These are phyloP conservation scores for Caenorhabditis inopinata DNA, from an alignment of 1,140 invertebrate species.

Conservation along the genomic window DNA sequence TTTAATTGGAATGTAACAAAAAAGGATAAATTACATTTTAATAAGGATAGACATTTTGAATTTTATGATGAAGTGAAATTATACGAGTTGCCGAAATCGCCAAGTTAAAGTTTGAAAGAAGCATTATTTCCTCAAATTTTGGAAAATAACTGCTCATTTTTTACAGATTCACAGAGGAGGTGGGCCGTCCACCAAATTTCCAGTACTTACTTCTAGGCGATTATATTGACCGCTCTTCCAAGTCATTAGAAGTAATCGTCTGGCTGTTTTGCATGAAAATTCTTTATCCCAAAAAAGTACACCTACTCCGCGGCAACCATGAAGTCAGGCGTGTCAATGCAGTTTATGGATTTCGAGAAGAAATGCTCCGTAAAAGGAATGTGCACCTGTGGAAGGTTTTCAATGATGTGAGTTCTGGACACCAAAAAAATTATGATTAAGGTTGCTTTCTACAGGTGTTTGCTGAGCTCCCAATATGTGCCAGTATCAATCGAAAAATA, in stretches of 20 bases:
- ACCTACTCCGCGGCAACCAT: slow-evolving; percentile 73
- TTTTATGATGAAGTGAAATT: no score
- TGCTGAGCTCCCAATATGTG: slow-evolving; percentile 70
- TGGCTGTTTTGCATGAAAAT: slow-evolving; percentile 61
- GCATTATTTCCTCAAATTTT: no score
- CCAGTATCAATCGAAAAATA: slow-evolving; percentile 82
- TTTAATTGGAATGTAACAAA: no score
- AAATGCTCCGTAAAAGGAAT: slow-evolving; percentile 38
- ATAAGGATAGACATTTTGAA: no score
- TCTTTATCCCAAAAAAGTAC: slow-evolving; percentile 73
- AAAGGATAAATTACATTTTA: no score
- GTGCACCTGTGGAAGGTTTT: slow-evolving; percentile 40
- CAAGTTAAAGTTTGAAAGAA: no score
- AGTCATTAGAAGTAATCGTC: slow-evolving; percentile 70
- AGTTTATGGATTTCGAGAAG: slow-evolving; percentile 49
- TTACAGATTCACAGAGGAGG: slow-evolving; percentile 7
- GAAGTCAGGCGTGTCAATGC: slow-evolving; percentile 73
- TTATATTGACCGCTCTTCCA: slow-evolving; percentile 84
- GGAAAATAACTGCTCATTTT: no score
- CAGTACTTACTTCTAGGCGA: slow-evolving; percentile 96
- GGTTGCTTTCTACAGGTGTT: slow-evolving; percentile 67
- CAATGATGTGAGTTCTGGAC: slow-evolving; percentile 20
- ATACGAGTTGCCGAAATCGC: no score
- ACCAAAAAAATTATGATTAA: background rate
- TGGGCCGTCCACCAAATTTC: slow-evolving; percentile 96